Conservation (phyloP, 2,113 vertebrate species). For the Seriola aureovittata region DNA sequence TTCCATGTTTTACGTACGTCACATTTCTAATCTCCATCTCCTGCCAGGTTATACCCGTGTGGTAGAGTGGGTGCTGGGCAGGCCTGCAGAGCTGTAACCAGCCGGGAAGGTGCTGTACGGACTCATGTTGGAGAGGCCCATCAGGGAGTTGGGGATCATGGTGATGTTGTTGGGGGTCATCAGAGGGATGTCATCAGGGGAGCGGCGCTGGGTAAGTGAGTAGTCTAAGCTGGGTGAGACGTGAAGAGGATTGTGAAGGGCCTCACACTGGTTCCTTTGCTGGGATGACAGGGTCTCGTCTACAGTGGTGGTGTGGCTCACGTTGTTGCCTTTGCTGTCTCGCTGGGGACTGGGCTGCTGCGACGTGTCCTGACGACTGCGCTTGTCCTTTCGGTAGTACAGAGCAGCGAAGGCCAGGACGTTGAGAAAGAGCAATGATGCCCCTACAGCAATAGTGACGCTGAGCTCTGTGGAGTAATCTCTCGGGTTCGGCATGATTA, state of each 20-base stretch:
- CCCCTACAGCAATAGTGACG: constrained; percentile 97
- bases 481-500: constrained; percentile 94
- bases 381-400: constrained; percentile 99
- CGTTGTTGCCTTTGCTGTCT: constrained; percentile 87
- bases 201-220: constrained; percentile 93
- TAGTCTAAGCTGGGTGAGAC: constrained; percentile 92
- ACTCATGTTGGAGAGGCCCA: constrained; percentile 96
- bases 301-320: constrained; percentile 83
- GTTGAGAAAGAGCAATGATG: constrained; percentile 97
- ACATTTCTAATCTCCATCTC: constrained; percentile 25
- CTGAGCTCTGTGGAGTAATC: constrained; percentile 99
- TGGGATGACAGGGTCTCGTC: constrained; percentile 92
- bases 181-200: constrained; percentile 96
- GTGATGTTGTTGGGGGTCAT: constrained; percentile 95
- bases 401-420: constrained; percentile 97
- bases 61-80: constrained; percentile 98
- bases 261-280: constrained; percentile 92
- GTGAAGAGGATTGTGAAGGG: constrained; percentile 89
- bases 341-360: constrained; percentile 93
- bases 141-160: constrained; percentile 98
- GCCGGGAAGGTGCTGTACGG: constrained; percentile 97
- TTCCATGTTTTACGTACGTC: constrained; percentile 54
- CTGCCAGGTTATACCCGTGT: constrained; percentile 92
- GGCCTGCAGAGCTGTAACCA: constrained; percentile 94
- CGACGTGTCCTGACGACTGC: constrained; percentile 87